phyloP scores from a whole-genome alignment of 2,888 invertebrate species.

The Conus canariensis region DNA sequence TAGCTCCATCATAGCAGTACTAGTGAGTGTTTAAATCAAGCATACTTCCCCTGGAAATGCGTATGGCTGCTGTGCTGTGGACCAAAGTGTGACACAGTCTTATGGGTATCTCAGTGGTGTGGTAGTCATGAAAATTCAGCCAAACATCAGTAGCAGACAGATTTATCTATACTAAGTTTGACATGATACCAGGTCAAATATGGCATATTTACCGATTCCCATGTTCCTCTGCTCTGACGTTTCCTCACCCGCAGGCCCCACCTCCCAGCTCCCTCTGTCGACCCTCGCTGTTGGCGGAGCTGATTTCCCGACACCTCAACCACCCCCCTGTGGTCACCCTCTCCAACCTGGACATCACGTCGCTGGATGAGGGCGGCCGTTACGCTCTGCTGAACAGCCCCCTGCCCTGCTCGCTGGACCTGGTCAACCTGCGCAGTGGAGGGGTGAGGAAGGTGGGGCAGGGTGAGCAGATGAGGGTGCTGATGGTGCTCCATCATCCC shows the following conservation, averaged over 20 bases:
- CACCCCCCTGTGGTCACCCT: constrained; percentile 48
- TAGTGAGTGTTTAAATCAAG: no score
- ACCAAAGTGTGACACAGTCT: no score
- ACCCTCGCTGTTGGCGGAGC: constrained; percentile 52
- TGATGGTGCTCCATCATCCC: constrained; percentile 47
- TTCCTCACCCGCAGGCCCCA: constrained; percentile 35
- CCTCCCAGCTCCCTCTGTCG: constrained; percentile 43
- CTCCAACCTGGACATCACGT: constrained; percentile 7
- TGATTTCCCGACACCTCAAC: constrained; percentile 51
- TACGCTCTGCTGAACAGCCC: constrained; percentile 21
- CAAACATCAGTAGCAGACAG: no score
- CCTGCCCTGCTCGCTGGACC: constrained; percentile 47
- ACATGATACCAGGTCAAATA: no score
- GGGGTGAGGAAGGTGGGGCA: not conserved
- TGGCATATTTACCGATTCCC: no score
- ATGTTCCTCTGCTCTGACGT: no score
- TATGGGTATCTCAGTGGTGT: no score
- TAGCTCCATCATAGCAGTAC: no score
- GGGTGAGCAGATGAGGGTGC: constrained; percentile 11
- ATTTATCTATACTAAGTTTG: no score
- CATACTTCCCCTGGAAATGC: no score
- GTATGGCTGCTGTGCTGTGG: no score
- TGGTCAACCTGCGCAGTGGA: constrained; percentile 49
- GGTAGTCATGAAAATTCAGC: no score
- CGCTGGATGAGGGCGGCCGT: not conserved